phyloP scores from a whole-genome alignment of 2,113 vertebrate genomes.

The Leptosomus discolor region DNA sequence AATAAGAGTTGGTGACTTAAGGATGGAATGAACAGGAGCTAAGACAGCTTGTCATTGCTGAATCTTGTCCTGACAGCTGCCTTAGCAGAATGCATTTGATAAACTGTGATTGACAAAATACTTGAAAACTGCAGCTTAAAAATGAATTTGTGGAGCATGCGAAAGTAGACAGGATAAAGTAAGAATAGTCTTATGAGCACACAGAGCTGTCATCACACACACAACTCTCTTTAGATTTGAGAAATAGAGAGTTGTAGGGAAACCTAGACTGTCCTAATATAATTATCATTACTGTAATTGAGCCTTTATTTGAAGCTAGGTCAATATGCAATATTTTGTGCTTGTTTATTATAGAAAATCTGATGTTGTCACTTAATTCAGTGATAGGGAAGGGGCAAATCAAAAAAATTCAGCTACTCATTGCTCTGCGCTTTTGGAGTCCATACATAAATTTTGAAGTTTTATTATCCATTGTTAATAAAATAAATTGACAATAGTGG shows the following conservation, averaged over 20 bases:
- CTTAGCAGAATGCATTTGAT: slow-evolving; percentile 68
- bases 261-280: background rate
- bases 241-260: background rate
- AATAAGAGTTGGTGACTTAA: slow-evolving; percentile 44
- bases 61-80: slow-evolving; percentile 69
- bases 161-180: slow-evolving; percentile 44
- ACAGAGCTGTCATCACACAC: background rate
- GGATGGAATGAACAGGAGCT: slow-evolving; percentile 43
- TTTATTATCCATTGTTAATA: background rate
- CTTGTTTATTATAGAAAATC: background rate
- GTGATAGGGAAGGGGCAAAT: background rate
- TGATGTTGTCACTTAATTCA: background rate
- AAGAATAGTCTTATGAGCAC: slow-evolving; percentile 42
- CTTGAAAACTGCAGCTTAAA: slow-evolving; percentile 64
- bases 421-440: background rate
- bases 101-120: slow-evolving; percentile 73
- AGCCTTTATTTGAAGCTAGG: background rate
- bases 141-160: slow-evolving; percentile 39
- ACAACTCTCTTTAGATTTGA: background rate
- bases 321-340: background rate
- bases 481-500: background rate
- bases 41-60: slow-evolving; percentile 62
- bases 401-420: background rate
- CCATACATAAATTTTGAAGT: background rate
- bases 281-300: background rate